Base-by-base conservation (phyloP, 2,797 vertebrate species). In the Xiphorhynchus erythropygius region DNA sequence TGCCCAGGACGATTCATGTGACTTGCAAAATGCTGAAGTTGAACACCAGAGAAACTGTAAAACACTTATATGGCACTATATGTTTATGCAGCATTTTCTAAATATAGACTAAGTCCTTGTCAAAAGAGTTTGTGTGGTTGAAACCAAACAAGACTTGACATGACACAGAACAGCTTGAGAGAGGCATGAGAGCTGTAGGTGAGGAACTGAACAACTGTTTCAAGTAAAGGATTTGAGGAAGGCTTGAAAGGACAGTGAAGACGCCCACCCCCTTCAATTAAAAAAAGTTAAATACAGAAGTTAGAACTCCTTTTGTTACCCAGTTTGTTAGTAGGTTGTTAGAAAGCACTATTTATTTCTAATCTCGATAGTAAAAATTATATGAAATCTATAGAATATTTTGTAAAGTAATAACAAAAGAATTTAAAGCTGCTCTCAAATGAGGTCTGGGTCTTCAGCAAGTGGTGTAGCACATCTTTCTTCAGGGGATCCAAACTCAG, bases 41-140 rank as follows among this genome's bases (percentile, higher is more conserved):
- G 73, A 90, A 63, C 55, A 56, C 25, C 11, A n/a, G 23, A 67
- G 77, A 79, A 93, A 65, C 18, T 0, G 0, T 81, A 67, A 87
- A 90, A 70, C 55, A 55, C 87, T 95, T 92, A 78, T 23, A 37
- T 44, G 78, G 83, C 80, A 67, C 44, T 93, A 0, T 84, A 44
- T 93, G 23, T 93, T 87, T 52, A 76, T 60, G 49, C 74, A 82
- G 70, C 47, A 32, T 89, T 91, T 94, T 92, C 94, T 96, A 97
- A 95, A 95, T 95, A 90, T 84, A 95, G 85, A 19, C 55, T 33
- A 78, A 91, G 59, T 70, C 74, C 80, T 90, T 94, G 80, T 86
- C 92, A 35, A 41, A 73, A 59, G 74, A 41, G 37, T 95, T 93
- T 56, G 32, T 84, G 4, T 41, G 67, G 74, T 75, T 78, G 77